Evolutionary conservation across 2,888 invertebrate genomes (phyloP).

Genomic region (Xestobium rufovillosum): DNA sequence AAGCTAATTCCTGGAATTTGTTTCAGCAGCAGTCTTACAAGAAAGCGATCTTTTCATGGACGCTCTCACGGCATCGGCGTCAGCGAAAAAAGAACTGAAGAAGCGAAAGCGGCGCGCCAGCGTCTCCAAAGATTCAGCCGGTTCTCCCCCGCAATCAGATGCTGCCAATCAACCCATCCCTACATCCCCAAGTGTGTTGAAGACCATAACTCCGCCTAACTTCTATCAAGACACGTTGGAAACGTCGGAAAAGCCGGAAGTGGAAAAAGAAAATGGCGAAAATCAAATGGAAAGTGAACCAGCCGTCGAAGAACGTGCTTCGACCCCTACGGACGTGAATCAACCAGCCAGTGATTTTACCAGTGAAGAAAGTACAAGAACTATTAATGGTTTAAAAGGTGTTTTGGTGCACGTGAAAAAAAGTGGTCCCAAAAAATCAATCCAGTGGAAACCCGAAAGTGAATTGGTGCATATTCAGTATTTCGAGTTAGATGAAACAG

Average conservation of each 20-base stretch:
- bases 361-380: conserved; percentile 25
- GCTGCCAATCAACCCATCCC: conserved; percentile 27
- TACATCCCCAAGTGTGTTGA: conserved; percentile 38
- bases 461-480: conserved; percentile 76
- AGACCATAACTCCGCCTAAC: conserved; percentile 53
- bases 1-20: conserved; percentile 1
- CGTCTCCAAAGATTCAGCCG: conserved; percentile 54
- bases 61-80: conserved; percentile 73
- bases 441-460: conserved; percentile 69
- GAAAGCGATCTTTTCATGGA: conserved; percentile 95
- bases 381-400: conserved; percentile 60
- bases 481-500: conserved; percentile 93
- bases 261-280: conserved; percentile 28
- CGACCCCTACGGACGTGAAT: conserved; percentile 32
- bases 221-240: conserved; percentile 92
- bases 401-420: conserved; percentile 67
- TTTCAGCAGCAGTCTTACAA: conserved; percentile 64
- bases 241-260: conserved; percentile 32
- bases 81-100: conserved; percentile 63
- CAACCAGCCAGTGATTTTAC: conserved; percentile 45
- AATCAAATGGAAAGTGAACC: conserved; percentile 11
- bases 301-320: neutral
- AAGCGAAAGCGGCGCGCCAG: conserved; percentile 72
- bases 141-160: conserved; percentile 44
- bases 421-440: conserved; percentile 69